Evolutionary conservation across 2,113 vertebrate genomes (phyloP).

Genomic region (Raja brachyura): DNA sequence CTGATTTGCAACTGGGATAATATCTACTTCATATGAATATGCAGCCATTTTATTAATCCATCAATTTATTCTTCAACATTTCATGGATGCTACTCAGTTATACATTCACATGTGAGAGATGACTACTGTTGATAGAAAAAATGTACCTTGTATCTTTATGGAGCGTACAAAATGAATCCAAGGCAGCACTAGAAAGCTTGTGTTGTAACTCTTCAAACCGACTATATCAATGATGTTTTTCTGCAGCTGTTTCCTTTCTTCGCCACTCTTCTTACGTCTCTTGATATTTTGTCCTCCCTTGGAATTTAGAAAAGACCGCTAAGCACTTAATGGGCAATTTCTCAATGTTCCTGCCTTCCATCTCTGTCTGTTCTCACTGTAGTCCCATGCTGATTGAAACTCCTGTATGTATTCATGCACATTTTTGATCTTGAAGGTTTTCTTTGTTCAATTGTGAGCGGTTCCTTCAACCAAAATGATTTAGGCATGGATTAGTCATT

Average conservation of each 20-base stretch:
- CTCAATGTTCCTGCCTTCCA: background rate
- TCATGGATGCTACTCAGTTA: background rate
- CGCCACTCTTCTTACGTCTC: background rate
- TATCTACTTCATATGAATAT: background rate
- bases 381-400: background rate
- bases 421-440: background rate
- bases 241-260: background rate
- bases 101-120: background rate
- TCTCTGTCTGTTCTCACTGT: background rate
- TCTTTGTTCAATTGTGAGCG: background rate
- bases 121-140: background rate
- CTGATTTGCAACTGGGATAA: background rate
- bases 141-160: background rate
- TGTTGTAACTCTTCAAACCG: background rate
- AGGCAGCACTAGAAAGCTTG: background rate
- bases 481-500: background rate
- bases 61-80: background rate
- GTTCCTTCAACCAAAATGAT: background rate
- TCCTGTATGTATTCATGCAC: background rate
- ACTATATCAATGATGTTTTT: background rate
- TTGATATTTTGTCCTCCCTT: background rate
- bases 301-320: background rate
- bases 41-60: background rate
- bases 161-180: background rate
- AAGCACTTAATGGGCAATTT: background rate